A percentile compares a stretch with the other conserved stretches of the same genome.
These are phyloP conservation scores for Labeo calbasu DNA, from an alignment of 2,797 vertebrate species.

Conservation along the genomic window DNA sequence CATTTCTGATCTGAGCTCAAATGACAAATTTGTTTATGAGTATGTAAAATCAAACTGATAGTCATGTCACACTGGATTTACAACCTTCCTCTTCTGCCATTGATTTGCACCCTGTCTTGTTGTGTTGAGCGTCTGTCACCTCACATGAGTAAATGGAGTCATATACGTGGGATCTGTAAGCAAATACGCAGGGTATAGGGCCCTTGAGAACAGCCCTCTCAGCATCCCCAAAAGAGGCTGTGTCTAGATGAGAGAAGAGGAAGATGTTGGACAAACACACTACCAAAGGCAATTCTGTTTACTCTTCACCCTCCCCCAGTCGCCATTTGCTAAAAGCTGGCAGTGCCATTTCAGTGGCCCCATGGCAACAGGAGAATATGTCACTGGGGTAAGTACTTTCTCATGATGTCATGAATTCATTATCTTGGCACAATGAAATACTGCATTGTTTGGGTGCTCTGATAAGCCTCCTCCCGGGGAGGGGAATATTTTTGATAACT, in stretches of 20 bases:
- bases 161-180: slow-evolving; percentile 66
- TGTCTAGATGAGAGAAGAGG: slow-evolving; percentile 63
- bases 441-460: slow-evolving; percentile 34
- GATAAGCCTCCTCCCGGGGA: slow-evolving; percentile 3
- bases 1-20: slow-evolving; percentile 44
- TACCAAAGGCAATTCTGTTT: slow-evolving; percentile 78
- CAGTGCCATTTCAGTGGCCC: slow-evolving; percentile 70
- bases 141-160: slow-evolving; percentile 67
- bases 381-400: slow-evolving; percentile 75
- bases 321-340: slow-evolving; percentile 68
- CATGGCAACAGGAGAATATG: slow-evolving; percentile 76
- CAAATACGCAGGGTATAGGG: slow-evolving; percentile 43
- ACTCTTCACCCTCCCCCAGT: slow-evolving; percentile 61
- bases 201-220: slow-evolving; percentile 48
- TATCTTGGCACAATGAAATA: slow-evolving; percentile 51
- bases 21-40: background rate
- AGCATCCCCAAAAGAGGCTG: slow-evolving; percentile 64
- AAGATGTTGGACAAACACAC: slow-evolving; percentile 74
- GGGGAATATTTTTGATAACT: background rate
- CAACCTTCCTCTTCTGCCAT: slow-evolving; percentile 61
- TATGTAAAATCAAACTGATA: slow-evolving; percentile 16
- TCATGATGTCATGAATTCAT: slow-evolving; percentile 77
- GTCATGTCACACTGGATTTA: slow-evolving; percentile 55
- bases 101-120: slow-evolving; percentile 52
- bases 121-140: slow-evolving; percentile 64